phyloP scores from a whole-genome alignment of 2,888 invertebrate species.

The Apeira syringaria region DNA sequence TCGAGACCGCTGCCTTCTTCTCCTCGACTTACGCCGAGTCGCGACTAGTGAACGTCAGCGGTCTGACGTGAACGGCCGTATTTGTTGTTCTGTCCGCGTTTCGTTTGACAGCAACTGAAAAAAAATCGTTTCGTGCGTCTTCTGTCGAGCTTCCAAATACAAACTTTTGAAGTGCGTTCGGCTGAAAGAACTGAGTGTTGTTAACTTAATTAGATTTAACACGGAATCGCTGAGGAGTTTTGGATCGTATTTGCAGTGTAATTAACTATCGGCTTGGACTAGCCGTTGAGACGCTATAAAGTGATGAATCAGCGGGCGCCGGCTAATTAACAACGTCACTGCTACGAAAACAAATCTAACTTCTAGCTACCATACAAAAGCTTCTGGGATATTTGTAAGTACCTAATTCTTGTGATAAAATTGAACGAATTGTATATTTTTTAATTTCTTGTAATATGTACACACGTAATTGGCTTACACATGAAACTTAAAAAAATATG shows the following conservation, averaged over 20 bases:
- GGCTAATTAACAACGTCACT: conserved; percentile 77
- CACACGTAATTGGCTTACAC: no score
- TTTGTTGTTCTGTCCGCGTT: conserved; percentile 52
- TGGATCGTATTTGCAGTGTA: conserved; percentile 59
- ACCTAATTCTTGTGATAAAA: conserved; percentile 10
- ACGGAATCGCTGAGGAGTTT: conserved; percentile 47
- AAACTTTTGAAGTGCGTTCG: conserved; percentile 69
- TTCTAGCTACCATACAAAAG: conserved; percentile 47
- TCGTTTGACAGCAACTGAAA: conserved; percentile 63
- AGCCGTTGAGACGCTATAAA: conserved; percentile 76
- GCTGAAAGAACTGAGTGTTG: conserved; percentile 49
- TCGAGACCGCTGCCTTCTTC: conserved; percentile 82
- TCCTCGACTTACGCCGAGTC: conserved; percentile 78
- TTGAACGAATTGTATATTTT: no score
- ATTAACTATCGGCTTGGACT: conserved; percentile 65
- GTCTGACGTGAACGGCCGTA: conserved; percentile 76
- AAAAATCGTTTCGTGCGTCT: conserved; percentile 75
- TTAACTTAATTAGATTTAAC: conserved; percentile 38
- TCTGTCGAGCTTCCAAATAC: conserved; percentile 51
- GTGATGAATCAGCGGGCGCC: conserved; percentile 82
- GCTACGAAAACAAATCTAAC: conserved; percentile 76
- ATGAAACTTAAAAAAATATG: no score
- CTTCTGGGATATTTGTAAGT: conserved; percentile 72
- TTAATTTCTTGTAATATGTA: no score
- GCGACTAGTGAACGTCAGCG: conserved; percentile 80